These are phyloP conservation scores for Actenoides hombroni DNA, from an alignment of 2,113 vertebrate genomes.

Conservation along the genomic window DNA sequence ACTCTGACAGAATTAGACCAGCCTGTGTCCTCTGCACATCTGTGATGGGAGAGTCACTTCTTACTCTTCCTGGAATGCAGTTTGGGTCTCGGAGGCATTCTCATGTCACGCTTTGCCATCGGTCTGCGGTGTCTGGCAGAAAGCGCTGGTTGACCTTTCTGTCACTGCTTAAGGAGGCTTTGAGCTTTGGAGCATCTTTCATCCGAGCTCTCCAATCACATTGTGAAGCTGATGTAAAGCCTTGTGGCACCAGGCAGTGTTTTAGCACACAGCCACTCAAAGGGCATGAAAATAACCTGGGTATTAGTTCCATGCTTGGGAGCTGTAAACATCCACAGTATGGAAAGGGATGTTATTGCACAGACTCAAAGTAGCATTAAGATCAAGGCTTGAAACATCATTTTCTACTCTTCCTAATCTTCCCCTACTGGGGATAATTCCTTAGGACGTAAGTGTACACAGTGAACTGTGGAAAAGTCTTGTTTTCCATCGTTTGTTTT, in stretches of 20 bases:
- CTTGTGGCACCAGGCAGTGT: not conserved
- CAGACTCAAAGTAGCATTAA: not conserved
- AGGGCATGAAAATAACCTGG: not conserved
- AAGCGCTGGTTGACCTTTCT: not conserved
- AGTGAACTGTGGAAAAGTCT: too few relatives aligned
- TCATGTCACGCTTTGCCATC: rapidly evolving
- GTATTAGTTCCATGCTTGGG: not conserved
- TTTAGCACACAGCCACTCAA: not conserved
- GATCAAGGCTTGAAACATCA: rapidly evolving
- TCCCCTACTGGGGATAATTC: not conserved
- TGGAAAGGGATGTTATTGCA: not conserved
- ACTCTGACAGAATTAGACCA: not conserved
- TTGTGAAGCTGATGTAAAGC: rapidly evolving
- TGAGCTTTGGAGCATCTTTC: not conserved
- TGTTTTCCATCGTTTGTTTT: not conserved
- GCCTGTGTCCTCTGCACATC: rapidly evolving
- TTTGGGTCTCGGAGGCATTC: not conserved
- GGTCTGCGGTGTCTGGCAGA: not conserved
- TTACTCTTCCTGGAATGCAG: not conserved
- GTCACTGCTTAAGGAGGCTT: not conserved
- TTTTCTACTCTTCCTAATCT: not conserved
- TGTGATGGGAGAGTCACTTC: rapidly evolving
- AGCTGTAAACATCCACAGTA: too few relatives aligned
- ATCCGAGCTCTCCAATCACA: not conserved
- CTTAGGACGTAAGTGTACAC: rapidly evolving